A percentile compares a stretch with the other conserved stretches of the same genome.
Evolutionary conservation across 2,888 invertebrate genomes (phyloP).

Genomic region (Mythimna ferrago): DNA sequence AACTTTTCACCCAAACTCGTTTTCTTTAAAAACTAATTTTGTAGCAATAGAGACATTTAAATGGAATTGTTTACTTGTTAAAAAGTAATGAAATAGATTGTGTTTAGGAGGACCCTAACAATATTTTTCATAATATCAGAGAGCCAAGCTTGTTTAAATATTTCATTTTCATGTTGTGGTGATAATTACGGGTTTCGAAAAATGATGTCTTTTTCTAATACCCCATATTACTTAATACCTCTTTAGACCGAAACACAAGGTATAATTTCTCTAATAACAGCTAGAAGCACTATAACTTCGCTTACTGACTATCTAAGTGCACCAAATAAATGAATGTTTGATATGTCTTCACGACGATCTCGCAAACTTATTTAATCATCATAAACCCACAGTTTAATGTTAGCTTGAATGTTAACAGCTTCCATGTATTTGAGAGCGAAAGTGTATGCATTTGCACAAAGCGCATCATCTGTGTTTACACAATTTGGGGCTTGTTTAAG

Average conservation of each 20-base stretch:
- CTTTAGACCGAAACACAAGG: neutral
- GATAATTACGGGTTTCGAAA: neutral
- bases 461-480: constrained; percentile 27
- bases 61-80: constrained; percentile 21
- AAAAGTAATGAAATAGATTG: constrained; percentile 29
- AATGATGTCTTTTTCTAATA: no score
- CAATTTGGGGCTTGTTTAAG: constrained; percentile 2
- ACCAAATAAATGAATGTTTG: constrained; percentile 27
- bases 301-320: neutral
- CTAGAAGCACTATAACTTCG: constrained; percentile 2
- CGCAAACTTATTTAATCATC: constrained; percentile 50
- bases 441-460: constrained; percentile 51
- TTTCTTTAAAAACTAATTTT: constrained; percentile 25
- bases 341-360: constrained; percentile 7
- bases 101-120: constrained; percentile 8
- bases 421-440: constrained; percentile 52
- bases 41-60: constrained; percentile 23
- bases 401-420: constrained; percentile 43
- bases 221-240: no score
- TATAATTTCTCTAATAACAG: neutral
- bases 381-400: constrained; percentile 34
- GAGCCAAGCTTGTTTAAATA: constrained; percentile 1
- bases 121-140: constrained; percentile 17
- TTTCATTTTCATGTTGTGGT: constrained; percentile 11
- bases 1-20: constrained; percentile 11